phyloP scores from a whole-genome alignment of 2,888 invertebrate genomes.

The Aproaerema taeniolella region DNA sequence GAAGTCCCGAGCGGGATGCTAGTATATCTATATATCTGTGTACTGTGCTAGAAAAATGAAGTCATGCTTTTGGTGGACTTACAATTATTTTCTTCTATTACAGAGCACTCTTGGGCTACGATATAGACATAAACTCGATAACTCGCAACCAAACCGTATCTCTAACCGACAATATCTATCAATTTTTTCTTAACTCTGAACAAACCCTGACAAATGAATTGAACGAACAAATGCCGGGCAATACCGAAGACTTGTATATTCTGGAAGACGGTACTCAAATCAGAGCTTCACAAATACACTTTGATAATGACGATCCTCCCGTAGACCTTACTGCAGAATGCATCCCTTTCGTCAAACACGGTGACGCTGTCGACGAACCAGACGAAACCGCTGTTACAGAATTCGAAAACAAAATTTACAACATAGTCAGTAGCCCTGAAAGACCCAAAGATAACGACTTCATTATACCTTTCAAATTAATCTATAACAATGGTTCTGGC shows the following conservation, averaged over 20 bases:
- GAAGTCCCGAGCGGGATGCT: no score
- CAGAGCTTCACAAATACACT: conserved; percentile 66
- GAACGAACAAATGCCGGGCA: conserved; percentile 32
- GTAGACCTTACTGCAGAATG: conserved; percentile 55
- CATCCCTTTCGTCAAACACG: conserved; percentile 58
- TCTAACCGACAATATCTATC: conserved; percentile 57
- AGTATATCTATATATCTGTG: no score
- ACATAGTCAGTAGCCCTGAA: conserved; percentile 56
- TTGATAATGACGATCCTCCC: conserved; percentile 62
- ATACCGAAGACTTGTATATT: conserved; percentile 44
- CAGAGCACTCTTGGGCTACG: conserved; percentile 57
- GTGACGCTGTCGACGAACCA: conserved; percentile 34
- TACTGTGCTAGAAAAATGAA: no score
- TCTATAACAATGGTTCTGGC: conserved; percentile 51
- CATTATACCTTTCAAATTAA: conserved; percentile 51
- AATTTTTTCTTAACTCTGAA: conserved; percentile 55
- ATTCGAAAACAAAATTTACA: conserved; percentile 39
- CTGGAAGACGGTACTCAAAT: conserved; percentile 68
- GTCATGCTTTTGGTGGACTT: no score
- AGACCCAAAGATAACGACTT: conserved; percentile 1
- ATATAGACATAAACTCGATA: conserved; percentile 57
- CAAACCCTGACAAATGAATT: conserved; percentile 28
- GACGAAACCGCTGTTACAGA: conserved; percentile 25
- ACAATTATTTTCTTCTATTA: no score
- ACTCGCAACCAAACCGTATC: conserved; percentile 57